Conservation (phyloP, 2,797 vertebrate species). For the Moxostoma hubbsi region DNA sequence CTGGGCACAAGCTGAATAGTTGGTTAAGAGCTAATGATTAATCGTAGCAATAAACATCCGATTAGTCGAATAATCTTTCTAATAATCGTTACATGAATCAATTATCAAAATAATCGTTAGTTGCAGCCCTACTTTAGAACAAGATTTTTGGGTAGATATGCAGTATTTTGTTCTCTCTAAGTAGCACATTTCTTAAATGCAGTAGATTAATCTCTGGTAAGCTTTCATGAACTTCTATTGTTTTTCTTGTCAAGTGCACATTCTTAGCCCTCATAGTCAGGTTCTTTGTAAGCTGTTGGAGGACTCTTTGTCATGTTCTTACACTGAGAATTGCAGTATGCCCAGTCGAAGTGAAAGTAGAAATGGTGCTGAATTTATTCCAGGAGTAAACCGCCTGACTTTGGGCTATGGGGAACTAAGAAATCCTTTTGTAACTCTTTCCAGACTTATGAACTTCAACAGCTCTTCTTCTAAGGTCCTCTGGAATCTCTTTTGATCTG, state of each 20-base stretch:
- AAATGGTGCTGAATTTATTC: background rate
- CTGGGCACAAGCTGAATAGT: too few relatives aligned
- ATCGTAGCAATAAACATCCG: too few relatives aligned
- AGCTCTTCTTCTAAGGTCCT: background rate
- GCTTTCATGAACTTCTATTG: too few relatives aligned
- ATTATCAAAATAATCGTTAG: too few relatives aligned
- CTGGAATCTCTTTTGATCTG: background rate
- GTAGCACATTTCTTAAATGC: background rate
- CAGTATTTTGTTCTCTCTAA: background rate
- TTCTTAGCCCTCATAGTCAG: background rate
- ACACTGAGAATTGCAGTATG: background rate
- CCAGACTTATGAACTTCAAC: background rate
- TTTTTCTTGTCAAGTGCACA: background rate
- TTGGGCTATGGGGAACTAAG: background rate
- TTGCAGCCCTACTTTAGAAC: background rate
- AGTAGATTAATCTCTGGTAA: too few relatives aligned
- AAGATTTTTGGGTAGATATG: slow-evolving; percentile 1
- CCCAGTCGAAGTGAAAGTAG: background rate
- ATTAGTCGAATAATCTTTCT: too few relatives aligned
- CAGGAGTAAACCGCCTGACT: slow-evolving; percentile 1
- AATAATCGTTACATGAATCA: too few relatives aligned
- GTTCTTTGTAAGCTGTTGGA: slow-evolving; percentile 9
- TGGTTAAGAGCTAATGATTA: too few relatives aligned
- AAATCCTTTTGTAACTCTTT: background rate
- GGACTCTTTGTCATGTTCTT: slow-evolving; percentile 8